Conservation (phyloP, 1,140 invertebrate species). For the Coelopa frigida region DNA sequence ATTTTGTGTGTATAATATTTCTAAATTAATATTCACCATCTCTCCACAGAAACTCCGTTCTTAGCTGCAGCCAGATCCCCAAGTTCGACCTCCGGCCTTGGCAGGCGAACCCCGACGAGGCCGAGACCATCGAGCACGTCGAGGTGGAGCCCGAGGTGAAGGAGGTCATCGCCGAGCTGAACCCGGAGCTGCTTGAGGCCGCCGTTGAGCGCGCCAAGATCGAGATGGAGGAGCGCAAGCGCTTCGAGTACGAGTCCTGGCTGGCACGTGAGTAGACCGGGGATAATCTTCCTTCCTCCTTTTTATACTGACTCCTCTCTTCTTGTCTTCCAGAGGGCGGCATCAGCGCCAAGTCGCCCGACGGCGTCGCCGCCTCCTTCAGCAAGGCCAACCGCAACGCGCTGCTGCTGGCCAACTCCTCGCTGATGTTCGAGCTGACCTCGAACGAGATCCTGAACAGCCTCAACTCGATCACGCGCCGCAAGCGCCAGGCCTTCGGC, state of each 20-base stretch:
- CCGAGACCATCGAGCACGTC: conserved; percentile 29
- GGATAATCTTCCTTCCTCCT: no score
- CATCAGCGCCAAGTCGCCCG: conserved; percentile 74
- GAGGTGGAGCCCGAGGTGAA: conserved; percentile 36
- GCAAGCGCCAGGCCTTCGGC: conserved; percentile 66
- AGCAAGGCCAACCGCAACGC: conserved; percentile 80
- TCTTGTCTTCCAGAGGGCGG: conserved; percentile 53
- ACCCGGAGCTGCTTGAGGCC: conserved; percentile 49
- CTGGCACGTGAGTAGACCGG: conserved; percentile 35
- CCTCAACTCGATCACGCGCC: conserved; percentile 50
- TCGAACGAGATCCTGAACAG: conserved; percentile 75
- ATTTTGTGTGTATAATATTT: not conserved
- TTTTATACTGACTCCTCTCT: not conserved
- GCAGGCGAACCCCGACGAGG: conserved; percentile 22
- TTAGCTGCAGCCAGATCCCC: conserved; percentile 66
- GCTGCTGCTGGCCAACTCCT: conserved; percentile 73
- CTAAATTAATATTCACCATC: not conserved
- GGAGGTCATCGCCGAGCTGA: conserved; percentile 41
- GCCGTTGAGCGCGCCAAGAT: conserved; percentile 68
- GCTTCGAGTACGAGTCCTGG: conserved; percentile 72
- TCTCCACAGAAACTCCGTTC: conserved; percentile 62
- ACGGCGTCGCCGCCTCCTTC: conserved; percentile 80
- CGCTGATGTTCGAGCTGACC: conserved; percentile 78
- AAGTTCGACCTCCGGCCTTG: conserved; percentile 51
- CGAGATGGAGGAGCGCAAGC: conserved; percentile 61